Evolutionary conservation across 2,888 invertebrate genomes (phyloP).

Genomic region (Agrilus mali): DNA sequence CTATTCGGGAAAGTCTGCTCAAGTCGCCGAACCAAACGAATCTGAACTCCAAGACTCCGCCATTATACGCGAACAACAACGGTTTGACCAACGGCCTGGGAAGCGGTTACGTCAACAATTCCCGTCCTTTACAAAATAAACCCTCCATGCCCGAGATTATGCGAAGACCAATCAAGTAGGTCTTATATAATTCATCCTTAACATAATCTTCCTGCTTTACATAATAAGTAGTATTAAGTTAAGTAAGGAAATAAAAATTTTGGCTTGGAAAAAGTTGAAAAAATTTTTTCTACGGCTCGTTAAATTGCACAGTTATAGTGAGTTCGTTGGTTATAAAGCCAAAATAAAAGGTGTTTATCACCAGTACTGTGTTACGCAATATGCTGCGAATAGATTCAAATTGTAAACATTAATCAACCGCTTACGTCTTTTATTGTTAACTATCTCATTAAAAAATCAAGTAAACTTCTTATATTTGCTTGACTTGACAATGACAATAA

Average conservation of each 20-base stretch:
- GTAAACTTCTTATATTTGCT: background rate
- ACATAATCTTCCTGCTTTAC: no score
- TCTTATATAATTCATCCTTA: background rate
- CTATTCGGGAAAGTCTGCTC: conserved; percentile 24
- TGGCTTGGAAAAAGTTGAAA: no score
- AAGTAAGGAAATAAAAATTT: no score
- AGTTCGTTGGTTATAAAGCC: no score
- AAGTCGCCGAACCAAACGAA: conserved; percentile 29
- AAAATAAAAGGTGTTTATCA: no score
- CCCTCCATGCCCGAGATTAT: conserved; percentile 50
- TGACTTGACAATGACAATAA: no score
- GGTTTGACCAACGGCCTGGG: conserved; percentile 26
- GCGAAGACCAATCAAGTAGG: conserved; percentile 43
- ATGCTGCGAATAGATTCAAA: no score
- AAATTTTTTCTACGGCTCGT: no score
- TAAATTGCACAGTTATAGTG: no score
- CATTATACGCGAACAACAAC: conserved; percentile 16
- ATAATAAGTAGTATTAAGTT: no score
- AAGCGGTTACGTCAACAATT: conserved; percentile 33
- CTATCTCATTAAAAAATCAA: background rate
- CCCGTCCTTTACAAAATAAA: conserved; percentile 34
- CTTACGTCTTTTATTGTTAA: background rate
- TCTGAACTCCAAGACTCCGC: conserved; percentile 21
- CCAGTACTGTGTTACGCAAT: no score
- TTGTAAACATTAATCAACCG: no score